Evolutionary conservation across 2,113 vertebrate genomes (phyloP), one percentile per base, ranked within the genome.

Genomic region (Dissostichus mawsoni): DNA sequence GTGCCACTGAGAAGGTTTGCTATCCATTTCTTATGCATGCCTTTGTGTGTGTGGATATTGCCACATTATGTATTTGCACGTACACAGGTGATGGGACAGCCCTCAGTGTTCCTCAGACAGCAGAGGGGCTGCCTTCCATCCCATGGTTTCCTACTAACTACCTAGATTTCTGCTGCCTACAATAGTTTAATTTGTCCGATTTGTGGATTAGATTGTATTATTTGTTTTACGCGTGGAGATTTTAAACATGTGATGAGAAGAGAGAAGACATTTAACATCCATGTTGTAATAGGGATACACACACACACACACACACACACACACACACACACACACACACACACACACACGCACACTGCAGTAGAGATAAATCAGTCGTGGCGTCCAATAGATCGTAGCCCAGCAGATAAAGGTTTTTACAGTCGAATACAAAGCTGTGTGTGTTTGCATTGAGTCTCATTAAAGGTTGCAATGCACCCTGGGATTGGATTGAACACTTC

Each of bases 11-110:
- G 58, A 25, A 0, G 5, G 61, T 33, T 29, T 29, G 5, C 12
- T 12, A 74, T 86, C 65, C 55, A 91, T 87, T 58, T 85, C 81
- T 89, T 33, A 90, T 90, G 53, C 14, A 58, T 86, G 53, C 68
- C 48, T 71, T 52, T 69, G 17, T 56, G 53, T 72, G 51, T 8
- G 47, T 23, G 23, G 61, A 17, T 62, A 57, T 57, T 53, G 47
- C 13, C 13, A 29, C 25, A 29, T 29, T 29, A 29, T 29, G 25
- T 29, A 29, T 29, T 3, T 3, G 25, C 25, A 29, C 25, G 25
- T 29, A 29, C 2, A 29, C 25, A 29, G 25, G 25, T 3, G 25
- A 3, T 25, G 25, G 25, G 25, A 2, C 25, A 29, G 25, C 25
- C 25, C 25, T 29, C 25, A 2, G 25, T 29, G 25, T 29, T 29